Evolutionary conservation across 2,888 invertebrate genomes (phyloP), one percentile per base, ranked within the genome.

Genomic region (Pollenia griseotomentosa): DNA sequence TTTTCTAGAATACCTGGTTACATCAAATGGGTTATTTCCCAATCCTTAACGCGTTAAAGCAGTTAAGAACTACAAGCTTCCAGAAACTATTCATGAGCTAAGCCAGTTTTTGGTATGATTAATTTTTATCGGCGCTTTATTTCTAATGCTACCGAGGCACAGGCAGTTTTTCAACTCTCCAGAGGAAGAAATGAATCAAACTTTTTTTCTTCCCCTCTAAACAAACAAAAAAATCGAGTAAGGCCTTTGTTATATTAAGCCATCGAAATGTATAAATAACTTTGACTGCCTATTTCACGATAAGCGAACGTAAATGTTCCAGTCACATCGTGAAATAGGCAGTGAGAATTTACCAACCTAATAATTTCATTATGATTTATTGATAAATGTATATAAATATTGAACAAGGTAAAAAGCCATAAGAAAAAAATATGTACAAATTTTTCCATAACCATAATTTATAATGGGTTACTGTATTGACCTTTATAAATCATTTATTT

Each of bases 111-210:
- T 59, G 53, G 66, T 48, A 7, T 68, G 9, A 68, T 48, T 33
- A 68, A 68, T 8, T 68, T 23, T 51, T 68, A 48, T 51, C 51
- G n/a, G 42, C n/a, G n/a, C n/a, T n/a, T n/a, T n/a, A n/a, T n/a
- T n/a, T n/a, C n/a, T n/a, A n/a, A n/a, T n/a, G n/a, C n/a, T n/a
- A n/a, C n/a, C n/a, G n/a, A n/a, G n/a, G n/a, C 75, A 44, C 75
- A 75, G 53, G 65, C 75, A 63, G 14, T 51, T 75, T 53, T 63
- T 16, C 63, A 75, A 19, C 19, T 19, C 19, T 19, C 19, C 19
- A 19, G 2, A 19, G 19, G 2, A 19, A 19, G 19, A 19, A 19
- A 19, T 19, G 2, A 19, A 19, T n/a, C n/a, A n/a, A n/a, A n/a
- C n/a, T n/a, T n/a, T n/a, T n/a, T n/a, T n/a, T n/a, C n/a, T n/a